Conservation (phyloP, 2,888 invertebrate genomes). For the Cetonia aurata region DNA sequence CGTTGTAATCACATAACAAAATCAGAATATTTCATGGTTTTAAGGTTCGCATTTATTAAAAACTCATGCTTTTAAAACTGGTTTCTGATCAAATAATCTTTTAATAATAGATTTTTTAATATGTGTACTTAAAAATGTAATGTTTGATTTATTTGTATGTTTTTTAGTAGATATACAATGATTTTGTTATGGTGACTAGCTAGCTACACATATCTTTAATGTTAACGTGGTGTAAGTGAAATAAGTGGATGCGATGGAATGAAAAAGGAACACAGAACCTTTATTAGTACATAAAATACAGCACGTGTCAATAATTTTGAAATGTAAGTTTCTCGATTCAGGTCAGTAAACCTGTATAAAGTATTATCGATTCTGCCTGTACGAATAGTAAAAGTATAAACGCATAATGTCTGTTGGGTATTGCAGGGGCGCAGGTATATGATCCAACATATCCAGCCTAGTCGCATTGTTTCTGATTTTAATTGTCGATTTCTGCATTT, state of each 20-base stretch:
- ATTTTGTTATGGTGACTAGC: neutral
- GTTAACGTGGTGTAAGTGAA: too few relatives aligned
- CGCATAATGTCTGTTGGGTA: constrained; percentile 5
- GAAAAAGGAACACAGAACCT: constrained; percentile 13
- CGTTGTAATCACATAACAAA: neutral
- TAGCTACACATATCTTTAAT: too few relatives aligned
- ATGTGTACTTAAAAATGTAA: too few relatives aligned
- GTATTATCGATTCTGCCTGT: constrained; percentile 35
- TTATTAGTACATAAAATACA: constrained; percentile 29
- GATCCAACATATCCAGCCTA: constrained; percentile 3
- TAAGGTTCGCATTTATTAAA: too few relatives aligned
- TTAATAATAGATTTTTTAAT: too few relatives aligned
- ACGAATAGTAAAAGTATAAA: constrained; percentile 27
- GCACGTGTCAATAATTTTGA: constrained; percentile 47
- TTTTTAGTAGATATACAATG: neutral
- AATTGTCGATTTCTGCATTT: constrained; percentile 27
- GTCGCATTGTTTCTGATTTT: constrained; percentile 22
- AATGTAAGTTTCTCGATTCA: constrained; percentile 31
- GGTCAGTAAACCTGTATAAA: constrained; percentile 42
- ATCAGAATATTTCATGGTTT: neutral
- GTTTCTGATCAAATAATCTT: too few relatives aligned
- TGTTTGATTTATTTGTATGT: too few relatives aligned
- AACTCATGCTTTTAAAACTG: too few relatives aligned
- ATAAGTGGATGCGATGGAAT: constrained; percentile 1
- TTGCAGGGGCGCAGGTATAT: neutral